Base-by-base conservation (phyloP, 2,797 vertebrate genomes). In the Hemibagrus guttatus region DNA sequence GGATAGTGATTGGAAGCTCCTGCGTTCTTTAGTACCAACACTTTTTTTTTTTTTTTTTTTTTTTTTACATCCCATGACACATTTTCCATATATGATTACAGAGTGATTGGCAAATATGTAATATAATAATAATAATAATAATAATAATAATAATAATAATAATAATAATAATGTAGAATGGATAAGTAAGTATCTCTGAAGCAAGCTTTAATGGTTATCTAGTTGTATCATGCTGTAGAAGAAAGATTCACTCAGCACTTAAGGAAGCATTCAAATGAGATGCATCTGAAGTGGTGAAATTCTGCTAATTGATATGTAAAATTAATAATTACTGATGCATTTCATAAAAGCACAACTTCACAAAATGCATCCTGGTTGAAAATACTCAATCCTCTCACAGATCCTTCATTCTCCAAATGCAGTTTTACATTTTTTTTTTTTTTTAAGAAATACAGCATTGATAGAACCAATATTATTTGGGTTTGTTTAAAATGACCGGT, bases 71-170 rank as follows among this genome's bases (percentile, higher is more conserved):
- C 63, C 42, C 46, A 54, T 64, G 42, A 74, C 21, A 21, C 0
- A 26, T n/a, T 84, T 79, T 87, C 39, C 74, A 84, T 28, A 42
- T 49, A 71, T 71, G 64, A 21, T 21, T 69, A 23, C 23, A 81
- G 58, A 13, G 54, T 42, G 23, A 63, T 46, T 46, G 13, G 39
- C 12, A 42, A 42, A n/a, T 81, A 39, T 63, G n/a, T 81, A 63
- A 9, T 9, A 8, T 49, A 8, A 8, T 49, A 26, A 19, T 19
- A 17, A 52, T 71, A 49, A 28, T 28, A 79, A 26, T 42, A 63
- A 71, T 80, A 80, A 58, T n/a, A 69, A 19, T 58, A 74, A 13
- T 72, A 46, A 59, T 35, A 35, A 46, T 52, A n/a, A 6, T 52
- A n/a, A 75, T n/a, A 28, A 75, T 71, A 19, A 39, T 19, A 9